Evolutionary conservation across 37 sponge, comb jelly and placozoan genomes (phyloP).

Genomic region (Eunapius fragilis): DNA sequence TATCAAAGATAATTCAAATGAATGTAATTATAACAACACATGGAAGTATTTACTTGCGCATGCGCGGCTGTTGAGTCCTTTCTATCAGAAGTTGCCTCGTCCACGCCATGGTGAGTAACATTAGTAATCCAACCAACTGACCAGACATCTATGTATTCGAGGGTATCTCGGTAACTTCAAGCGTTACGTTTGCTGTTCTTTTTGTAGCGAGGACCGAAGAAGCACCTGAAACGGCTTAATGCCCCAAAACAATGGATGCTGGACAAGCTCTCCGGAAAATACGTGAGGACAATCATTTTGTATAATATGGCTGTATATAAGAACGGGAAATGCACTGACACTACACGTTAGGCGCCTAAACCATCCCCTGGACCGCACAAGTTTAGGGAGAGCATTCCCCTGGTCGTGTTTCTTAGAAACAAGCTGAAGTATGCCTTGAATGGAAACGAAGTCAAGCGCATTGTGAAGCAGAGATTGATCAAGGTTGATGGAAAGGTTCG

Average conservation of each 20-base stretch:
- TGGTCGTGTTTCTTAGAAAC: conserved; percentile 93
- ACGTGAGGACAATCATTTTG: conserved; percentile 56
- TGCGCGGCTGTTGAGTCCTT: not conserved
- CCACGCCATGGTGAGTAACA: not conserved
- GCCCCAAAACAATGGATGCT: conserved; percentile 99
- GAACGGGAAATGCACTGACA: not conserved
- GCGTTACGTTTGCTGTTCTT: conserved; percentile 1
- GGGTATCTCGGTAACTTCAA: not conserved
- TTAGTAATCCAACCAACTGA: not conserved
- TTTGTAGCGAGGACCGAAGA: conserved; percentile 96
- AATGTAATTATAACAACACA: not conserved
- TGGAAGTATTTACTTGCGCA: not conserved
- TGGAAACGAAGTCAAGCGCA: conserved; percentile 93
- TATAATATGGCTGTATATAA: not conserved
- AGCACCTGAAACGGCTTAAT: conserved; percentile 96
- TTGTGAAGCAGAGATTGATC: conserved; percentile 87
- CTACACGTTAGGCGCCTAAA: conserved; percentile 80
- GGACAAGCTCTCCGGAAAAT: conserved; percentile 95
- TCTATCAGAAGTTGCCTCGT: not conserved
- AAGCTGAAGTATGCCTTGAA: conserved; percentile 97
- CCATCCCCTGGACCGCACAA: conserved; percentile 98
- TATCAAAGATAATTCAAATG: not conserved
- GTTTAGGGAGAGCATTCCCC: conserved; percentile 93
- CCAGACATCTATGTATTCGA: not conserved
- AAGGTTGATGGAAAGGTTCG: conserved; percentile 97